A percentile compares a stretch with the other conserved stretches of the same genome.
These are phyloP conservation scores for Bellardia pandia DNA, from an alignment of 2,888 invertebrate species.

Conservation along the genomic window DNA sequence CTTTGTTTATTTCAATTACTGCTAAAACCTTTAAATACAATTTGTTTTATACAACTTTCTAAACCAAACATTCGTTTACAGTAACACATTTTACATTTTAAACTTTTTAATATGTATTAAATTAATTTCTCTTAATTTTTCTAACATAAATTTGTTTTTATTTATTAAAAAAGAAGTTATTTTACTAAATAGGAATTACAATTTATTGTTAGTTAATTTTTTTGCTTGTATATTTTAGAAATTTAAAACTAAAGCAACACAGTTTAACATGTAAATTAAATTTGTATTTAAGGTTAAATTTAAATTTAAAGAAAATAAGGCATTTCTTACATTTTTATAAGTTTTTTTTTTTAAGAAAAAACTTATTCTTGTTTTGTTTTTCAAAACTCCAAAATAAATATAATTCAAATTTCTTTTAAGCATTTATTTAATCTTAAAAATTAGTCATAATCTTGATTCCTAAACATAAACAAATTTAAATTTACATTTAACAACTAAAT, in stretches of 20 bases:
- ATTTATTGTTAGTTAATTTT: slow-evolving; percentile 30
- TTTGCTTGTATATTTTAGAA: slow-evolving; percentile 14
- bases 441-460: neutral
- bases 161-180: slow-evolving; percentile 60
- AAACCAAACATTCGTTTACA: neutral
- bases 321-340: slow-evolving; percentile 52
- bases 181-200: slow-evolving; percentile 72
- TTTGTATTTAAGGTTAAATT: slow-evolving; percentile 12
- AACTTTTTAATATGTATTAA: slow-evolving; percentile 25
- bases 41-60: neutral
- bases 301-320: slow-evolving; percentile 63
- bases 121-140: slow-evolving; percentile 24
- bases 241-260: slow-evolving; percentile 59
- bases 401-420: too few species aligned
- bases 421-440: neutral
- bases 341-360: neutral
- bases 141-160: slow-evolving; percentile 66
- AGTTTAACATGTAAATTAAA: slow-evolving; percentile 49
- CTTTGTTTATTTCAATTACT: neutral
- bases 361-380: too few species aligned
- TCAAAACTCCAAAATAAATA: too few species aligned
- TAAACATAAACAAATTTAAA: slow-evolving; percentile 21
- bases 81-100: slow-evolving; percentile 16
- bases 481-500: slow-evolving; percentile 34
- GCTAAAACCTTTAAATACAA: neutral